Evolutionary conservation across 2,888 invertebrate species (phyloP).

Genomic region (Philopedon plagiatum): DNA sequence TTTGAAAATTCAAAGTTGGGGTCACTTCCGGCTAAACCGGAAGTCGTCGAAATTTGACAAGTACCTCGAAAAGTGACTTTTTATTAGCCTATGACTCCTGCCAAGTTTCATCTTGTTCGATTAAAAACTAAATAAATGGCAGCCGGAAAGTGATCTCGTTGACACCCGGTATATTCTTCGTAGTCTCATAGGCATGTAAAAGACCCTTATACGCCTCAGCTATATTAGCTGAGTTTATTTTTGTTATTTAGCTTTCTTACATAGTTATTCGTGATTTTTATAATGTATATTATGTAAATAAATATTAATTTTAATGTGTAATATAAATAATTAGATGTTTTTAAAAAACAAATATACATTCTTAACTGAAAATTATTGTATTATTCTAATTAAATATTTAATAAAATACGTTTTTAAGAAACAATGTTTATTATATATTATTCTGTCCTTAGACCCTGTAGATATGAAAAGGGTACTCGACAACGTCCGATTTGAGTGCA

Average conservation of each 20-base stretch:
- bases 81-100: no score
- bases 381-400: conserved; percentile 63
- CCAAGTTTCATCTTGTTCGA: no score
- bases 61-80: no score
- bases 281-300: conserved; percentile 67
- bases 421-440: not conserved
- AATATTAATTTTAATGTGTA: conserved; percentile 56
- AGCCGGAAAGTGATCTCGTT: no score
- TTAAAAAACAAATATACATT: conserved; percentile 63
- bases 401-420: conserved; percentile 57
- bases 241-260: conserved; percentile 58
- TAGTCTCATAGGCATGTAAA: conserved; percentile 37
- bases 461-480: not conserved
- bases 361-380: conserved; percentile 60
- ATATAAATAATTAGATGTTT: conserved; percentile 64
- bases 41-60: no score
- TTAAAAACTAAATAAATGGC: no score
- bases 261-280: conserved; percentile 63
- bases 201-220: conserved; percentile 55
- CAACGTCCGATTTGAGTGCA: no score
- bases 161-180: no score
- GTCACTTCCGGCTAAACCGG: no score
- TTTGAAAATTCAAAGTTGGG: no score
- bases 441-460: not conserved
- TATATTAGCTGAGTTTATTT: conserved; percentile 64